Evolutionary conservation across 2,113 vertebrate genomes (phyloP).

Genomic region (Anhinga rufa): DNA sequence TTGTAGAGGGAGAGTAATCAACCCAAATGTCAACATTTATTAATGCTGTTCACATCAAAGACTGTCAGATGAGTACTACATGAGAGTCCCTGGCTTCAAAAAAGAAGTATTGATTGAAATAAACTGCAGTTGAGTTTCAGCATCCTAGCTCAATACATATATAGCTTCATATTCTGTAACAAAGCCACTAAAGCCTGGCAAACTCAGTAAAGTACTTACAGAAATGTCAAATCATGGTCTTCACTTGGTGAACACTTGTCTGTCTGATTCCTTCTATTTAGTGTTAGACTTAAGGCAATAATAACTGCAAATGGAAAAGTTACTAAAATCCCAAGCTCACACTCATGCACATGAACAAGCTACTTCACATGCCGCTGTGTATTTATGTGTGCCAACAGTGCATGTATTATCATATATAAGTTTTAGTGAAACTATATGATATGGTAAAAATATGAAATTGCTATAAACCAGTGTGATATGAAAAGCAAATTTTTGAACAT

Average conservation of each 20-base stretch:
- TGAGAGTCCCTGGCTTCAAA: constrained; percentile 4
- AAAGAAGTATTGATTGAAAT: constrained; percentile 59
- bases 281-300: constrained; percentile 12
- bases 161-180: constrained; percentile 9
- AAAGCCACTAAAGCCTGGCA: constrained; percentile 4
- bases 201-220: constrained; percentile 19
- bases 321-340: background rate
- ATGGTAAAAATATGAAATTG: background rate
- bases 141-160: constrained; percentile 5
- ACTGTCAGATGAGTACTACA: background rate
- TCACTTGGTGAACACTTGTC: constrained; percentile 46
- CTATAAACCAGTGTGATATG: background rate
- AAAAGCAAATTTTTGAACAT: background rate
- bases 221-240: constrained; percentile 53
- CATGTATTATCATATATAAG: fast-evolving
- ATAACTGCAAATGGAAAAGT: constrained; percentile 12
- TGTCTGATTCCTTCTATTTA: constrained; percentile 47
- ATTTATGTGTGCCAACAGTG: background rate
- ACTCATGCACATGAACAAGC: background rate
- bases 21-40: constrained; percentile 44
- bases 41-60: constrained; percentile 40
- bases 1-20: constrained; percentile 36
- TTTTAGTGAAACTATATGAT: background rate
- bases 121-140: constrained; percentile 36
- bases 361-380: background rate